Evolutionary conservation across 2,113 vertebrate genomes (phyloP), one percentile per base, ranked within the genome.

Genomic region (Agapornis roseicollis): DNA sequence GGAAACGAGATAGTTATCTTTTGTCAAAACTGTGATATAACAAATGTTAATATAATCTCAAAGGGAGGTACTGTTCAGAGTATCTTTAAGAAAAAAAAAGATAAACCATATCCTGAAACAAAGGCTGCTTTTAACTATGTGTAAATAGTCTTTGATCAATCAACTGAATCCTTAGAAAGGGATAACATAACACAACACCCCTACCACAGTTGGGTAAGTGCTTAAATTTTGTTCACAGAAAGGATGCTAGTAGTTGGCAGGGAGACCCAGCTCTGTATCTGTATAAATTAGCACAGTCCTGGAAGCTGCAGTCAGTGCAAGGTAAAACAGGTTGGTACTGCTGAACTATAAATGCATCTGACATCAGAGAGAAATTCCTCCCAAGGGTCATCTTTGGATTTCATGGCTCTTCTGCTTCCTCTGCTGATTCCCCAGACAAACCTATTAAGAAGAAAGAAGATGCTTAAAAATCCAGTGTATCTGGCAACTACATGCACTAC

Each of bases 131-230:
- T 94, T 88, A 94, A 90, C 68, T 61, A 60, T 77, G 72, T 91
- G 79, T 94, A 96, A 95, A 94, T 88, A 96, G 63, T 78, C 88
- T 97, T 97, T 96, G 94, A 97, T 96, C 92, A 85, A 84, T 60
- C 44, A 86, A 82, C 88, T 88, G 88, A 83, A 91, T 90, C 92
- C 81, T 90, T 89, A 76, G 72, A 65, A 78, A 85, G 50, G 52
- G 69, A 55, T 95, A 95, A 73, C 60, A 82, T 70, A 93, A 85
- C 80, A 68, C 41, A 87, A 80, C 56, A 85, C 61, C 81, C 66
- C 56, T 93, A 73, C 46, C 66, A 73, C 89, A 73, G 14, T 18
- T 82, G 69, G 47, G 24, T 69, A 86, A 91, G 46, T 18, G 41
- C 42, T 91, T 81, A 63, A 84, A 85, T 63, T 86, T 61, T 33